Conservation (phyloP, 2,797 vertebrate genomes). For the Adelosebastes latens region DNA sequence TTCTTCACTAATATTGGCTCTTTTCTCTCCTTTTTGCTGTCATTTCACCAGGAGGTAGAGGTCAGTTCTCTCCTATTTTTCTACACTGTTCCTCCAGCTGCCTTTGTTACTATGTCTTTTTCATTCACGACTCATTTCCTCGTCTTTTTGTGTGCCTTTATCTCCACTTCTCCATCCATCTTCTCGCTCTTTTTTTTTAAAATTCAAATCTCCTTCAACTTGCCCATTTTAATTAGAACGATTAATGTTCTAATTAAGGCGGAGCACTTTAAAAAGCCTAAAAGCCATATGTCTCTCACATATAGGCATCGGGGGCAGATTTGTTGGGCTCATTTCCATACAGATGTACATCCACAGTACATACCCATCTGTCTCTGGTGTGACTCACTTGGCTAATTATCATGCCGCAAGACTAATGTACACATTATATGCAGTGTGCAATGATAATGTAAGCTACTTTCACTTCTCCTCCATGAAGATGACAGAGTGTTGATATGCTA, state of each 20-base stretch:
- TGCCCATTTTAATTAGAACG: constrained; percentile 59
- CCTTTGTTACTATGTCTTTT: constrained; percentile 59
- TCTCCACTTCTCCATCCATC: constrained; percentile 28
- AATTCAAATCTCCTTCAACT: constrained; percentile 26
- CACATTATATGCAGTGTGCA: constrained; percentile 51
- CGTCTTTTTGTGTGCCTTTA: constrained; percentile 45
- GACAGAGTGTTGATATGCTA: constrained; percentile 25
- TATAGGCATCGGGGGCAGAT: constrained; percentile 36
- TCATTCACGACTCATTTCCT: constrained; percentile 50
- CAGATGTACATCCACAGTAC: constrained; percentile 25
- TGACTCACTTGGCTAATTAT: constrained; percentile 58
- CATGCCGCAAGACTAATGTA: constrained; percentile 45
- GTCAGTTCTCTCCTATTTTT: constrained; percentile 84
- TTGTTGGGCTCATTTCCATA: constrained; percentile 65
- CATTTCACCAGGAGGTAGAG: constrained; percentile 91
- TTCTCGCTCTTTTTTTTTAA: background rate
- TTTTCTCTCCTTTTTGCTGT: constrained; percentile 70
- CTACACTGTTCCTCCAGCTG: constrained; percentile 27
- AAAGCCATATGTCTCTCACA: constrained; percentile 59
- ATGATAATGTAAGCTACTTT: constrained; percentile 49
- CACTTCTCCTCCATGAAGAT: constrained; percentile 23
- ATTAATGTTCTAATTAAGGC: constrained; percentile 69
- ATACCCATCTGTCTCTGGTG: constrained; percentile 41
- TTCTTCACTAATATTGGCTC: constrained; percentile 67
- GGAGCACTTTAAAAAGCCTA: constrained; percentile 35